phyloP scores from a whole-genome alignment of 1,140 invertebrate genomes.

The Nautilus pompilius region DNA sequence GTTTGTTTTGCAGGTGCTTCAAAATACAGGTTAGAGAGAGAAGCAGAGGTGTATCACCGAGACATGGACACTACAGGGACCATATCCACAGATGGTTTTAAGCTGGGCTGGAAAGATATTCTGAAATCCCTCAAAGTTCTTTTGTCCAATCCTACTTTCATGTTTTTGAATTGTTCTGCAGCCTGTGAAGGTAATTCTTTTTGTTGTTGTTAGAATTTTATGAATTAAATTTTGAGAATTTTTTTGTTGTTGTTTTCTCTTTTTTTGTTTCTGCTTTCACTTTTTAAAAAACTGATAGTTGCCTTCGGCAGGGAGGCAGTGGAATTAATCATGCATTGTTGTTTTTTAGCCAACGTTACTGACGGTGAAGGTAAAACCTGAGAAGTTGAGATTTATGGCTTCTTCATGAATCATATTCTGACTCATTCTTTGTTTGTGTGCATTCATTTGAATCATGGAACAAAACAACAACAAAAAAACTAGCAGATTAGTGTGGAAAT shows the following conservation, averaged over 20 bases:
- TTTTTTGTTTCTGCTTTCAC: background rate
- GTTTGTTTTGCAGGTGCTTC: constrained; percentile 15
- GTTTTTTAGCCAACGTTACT: too few species aligned
- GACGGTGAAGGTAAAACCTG: too few species aligned
- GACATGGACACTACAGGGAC: constrained; percentile 58
- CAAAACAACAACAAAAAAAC: too few species aligned
- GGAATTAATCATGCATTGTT: too few species aligned
- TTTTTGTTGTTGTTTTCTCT: background rate
- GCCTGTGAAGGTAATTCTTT: constrained; percentile 66
- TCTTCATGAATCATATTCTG: too few species aligned
- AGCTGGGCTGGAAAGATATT: constrained; percentile 57
- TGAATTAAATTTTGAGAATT: background rate
- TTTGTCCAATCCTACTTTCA: constrained; percentile 74
- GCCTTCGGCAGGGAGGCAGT: too few species aligned
- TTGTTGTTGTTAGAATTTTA: background rate
- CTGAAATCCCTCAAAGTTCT: constrained; percentile 66
- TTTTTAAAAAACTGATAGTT: too few species aligned
- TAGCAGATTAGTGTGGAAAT: too few species aligned
- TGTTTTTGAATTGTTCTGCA: constrained; percentile 75
- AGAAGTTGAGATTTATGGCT: too few species aligned
- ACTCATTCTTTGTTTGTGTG: too few species aligned
- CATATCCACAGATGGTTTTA: constrained; percentile 9
- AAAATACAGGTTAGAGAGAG: constrained; percentile 25
- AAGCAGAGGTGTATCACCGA: constrained; percentile 47
- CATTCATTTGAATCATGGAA: too few species aligned